Evolutionary conservation across 2,113 vertebrate species (phyloP), one percentile per base, ranked within the genome.

Genomic region (Ameiurus melas): DNA sequence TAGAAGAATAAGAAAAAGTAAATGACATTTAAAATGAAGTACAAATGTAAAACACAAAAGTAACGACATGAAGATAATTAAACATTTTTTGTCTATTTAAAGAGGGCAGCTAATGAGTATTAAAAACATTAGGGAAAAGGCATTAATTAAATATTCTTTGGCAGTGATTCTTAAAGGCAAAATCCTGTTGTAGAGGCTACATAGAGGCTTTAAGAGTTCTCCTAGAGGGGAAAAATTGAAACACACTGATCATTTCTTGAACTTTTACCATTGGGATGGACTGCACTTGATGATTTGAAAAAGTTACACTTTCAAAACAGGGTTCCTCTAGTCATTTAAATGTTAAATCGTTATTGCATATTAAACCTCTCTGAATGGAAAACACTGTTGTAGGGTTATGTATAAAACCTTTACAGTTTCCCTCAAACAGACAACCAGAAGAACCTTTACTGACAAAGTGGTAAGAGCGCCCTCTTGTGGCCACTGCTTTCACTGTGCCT

Each of bases 401-500:
- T 25, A 25, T 73, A 30, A 39, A 39, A 39, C 20, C 20, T 22
- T 73, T 73, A 39, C 20, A 43, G 36, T 10, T 43, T 47, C 20
- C 71, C 36, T 75, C 20, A 75, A 5, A 16, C 5, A 78, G 12
- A 78, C 43, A 53, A 78, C 14, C 25, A 0, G 6, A 51, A 51
- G 3, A 78, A 51, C 5, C 12, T n/a, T 51, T 51, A 27, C 53
- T 43, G 33, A 86, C 1, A 39, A 84, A 84, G 58, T 64, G 64
- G n/a, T 88, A 33, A 39, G 86, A 84, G 87, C 81, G 43, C 87
- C 87, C 87, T 88, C 87, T n/a, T 53, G 87, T 88, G 87, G 70
- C 55, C 43, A 36, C 25, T 51, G 70, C 51, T 22, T 75, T 77
- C 39, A 64, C n/a, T 39, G 47, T 57, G 36, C 14, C 33, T 70